phyloP scores from a whole-genome alignment of 2,888 invertebrate genomes.

The Eugnorisma glareosa region DNA sequence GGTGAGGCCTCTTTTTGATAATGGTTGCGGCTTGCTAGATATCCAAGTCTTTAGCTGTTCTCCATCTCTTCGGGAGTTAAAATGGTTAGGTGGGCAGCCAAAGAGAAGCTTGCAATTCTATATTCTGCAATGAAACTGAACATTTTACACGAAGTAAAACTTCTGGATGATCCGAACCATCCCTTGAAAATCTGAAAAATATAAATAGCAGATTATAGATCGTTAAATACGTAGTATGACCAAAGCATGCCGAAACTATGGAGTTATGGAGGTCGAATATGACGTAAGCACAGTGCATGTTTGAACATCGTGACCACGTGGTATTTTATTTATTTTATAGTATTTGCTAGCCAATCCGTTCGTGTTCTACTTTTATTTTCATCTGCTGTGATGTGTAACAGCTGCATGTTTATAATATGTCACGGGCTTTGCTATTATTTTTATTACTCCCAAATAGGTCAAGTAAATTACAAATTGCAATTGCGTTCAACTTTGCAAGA shows the following conservation, averaged over 20 bases:
- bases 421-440: neutral
- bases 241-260: conserved; percentile 49
- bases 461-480: neutral
- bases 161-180: neutral
- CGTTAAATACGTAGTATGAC: conserved; percentile 68
- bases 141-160: neutral
- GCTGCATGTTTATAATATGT: conserved; percentile 13
- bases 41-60: too few species aligned
- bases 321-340: conserved; percentile 61
- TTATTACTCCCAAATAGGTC: neutral
- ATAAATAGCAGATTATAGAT: conserved; percentile 54
- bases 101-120: neutral
- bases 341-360: conserved; percentile 51
- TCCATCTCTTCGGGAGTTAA: neutral
- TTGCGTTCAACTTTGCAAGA: conserved; percentile 5
- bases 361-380: conserved; percentile 47
- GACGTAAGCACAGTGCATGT: conserved; percentile 75
- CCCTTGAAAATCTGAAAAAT: conserved; percentile 29
- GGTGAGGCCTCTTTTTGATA: conserved; percentile 4
- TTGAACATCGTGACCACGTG: conserved; percentile 68
- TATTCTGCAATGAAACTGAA: neutral
- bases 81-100: neutral
- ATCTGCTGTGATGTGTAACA: conserved; percentile 14
- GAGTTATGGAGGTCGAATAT: conserved; percentile 73
- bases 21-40: neutral